phyloP scores from a whole-genome alignment of 2,113 vertebrate genomes.

The Tauraco erythrolophus region DNA sequence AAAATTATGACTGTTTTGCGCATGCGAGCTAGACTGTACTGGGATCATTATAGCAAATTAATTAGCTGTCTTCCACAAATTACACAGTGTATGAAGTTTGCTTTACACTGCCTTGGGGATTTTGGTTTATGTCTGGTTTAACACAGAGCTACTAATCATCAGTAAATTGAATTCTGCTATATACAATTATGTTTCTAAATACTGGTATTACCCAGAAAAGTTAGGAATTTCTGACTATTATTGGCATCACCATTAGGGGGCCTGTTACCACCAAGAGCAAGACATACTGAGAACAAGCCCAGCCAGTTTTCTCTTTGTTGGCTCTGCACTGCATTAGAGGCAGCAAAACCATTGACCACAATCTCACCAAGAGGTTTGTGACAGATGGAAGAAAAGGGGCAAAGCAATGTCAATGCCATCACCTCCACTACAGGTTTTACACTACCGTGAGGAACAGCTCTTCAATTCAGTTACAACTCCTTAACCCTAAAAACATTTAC shows the following conservation, averaged over 20 bases:
- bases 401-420: neutral
- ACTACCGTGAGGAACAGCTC: neutral
- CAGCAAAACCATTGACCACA: neutral
- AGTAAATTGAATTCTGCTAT: neutral
- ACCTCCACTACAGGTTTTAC: neutral
- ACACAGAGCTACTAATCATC: neutral
- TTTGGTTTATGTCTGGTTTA: neutral
- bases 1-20: neutral
- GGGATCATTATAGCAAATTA: neutral
- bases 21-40: neutral
- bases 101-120: neutral
- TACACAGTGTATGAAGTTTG: neutral
- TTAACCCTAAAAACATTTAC: neutral
- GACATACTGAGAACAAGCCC: fast-evolving
- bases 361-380: neutral
- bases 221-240: neutral
- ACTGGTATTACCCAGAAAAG: neutral
- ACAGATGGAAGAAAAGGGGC: neutral
- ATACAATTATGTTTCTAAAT: neutral
- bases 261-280: neutral
- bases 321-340: neutral
- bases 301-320: neutral
- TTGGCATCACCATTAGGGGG: neutral
- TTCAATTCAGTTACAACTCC: neutral
- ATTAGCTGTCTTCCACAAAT: neutral